Evolutionary conservation across 2,888 invertebrate species (phyloP).

Genomic region (Sesia apiformis): DNA sequence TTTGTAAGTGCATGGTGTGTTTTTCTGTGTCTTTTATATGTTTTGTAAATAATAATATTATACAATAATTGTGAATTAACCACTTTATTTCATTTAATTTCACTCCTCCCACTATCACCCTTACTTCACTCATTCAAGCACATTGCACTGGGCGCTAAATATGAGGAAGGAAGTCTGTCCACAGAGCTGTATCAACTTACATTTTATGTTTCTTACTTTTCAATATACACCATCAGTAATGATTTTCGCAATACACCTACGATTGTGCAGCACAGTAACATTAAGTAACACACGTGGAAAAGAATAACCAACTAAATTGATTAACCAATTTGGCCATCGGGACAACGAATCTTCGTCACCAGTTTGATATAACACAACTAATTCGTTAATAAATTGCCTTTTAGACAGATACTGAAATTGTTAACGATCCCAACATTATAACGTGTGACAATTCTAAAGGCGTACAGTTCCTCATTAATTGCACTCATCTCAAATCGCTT

Average conservation of each 20-base stretch:
- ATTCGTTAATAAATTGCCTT: neutral
- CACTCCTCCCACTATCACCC: conserved; percentile 51
- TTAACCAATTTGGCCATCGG: conserved; percentile 9
- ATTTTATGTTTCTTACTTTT: too few relatives aligned
- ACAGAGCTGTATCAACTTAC: too few relatives aligned
- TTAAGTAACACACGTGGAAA: too few relatives aligned
- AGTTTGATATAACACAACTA: conserved; percentile 34
- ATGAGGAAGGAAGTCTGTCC: conserved; percentile 21
- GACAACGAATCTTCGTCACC: conserved; percentile 6
- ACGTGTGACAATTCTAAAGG: conserved; percentile 12
- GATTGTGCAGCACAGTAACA: too few relatives aligned
- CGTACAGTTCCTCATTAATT: conserved; percentile 30
- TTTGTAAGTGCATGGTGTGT: conserved; percentile 73
- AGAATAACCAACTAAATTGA: neutral
- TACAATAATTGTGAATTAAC: conserved; percentile 66
- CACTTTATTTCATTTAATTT: conserved; percentile 66
- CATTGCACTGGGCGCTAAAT: conserved; percentile 20
- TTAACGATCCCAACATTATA: neutral
- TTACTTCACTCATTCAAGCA: conserved; percentile 39
- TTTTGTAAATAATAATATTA: conserved; percentile 65
- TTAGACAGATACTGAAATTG: neutral
- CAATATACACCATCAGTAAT: too few relatives aligned
- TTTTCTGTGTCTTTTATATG: conserved; percentile 56
- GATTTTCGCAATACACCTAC: too few relatives aligned
- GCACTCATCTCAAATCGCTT: conserved; percentile 62